Evolutionary conservation across 2,113 vertebrate genomes (phyloP).

Genomic region (Cyanoramphus novaezelandiae): DNA sequence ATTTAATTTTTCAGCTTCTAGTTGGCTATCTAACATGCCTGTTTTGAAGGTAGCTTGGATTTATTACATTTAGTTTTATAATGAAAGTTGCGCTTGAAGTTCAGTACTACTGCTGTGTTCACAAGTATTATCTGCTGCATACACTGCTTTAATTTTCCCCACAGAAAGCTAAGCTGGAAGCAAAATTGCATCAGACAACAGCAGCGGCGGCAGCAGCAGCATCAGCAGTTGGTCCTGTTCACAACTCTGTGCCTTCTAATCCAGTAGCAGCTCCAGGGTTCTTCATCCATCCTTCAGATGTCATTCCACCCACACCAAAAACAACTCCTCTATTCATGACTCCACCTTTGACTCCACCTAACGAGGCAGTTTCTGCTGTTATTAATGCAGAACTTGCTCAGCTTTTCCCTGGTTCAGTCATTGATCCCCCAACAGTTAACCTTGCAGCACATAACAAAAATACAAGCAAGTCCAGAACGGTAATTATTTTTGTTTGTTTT

Average conservation of each 20-base stretch:
- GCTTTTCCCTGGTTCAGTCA: conserved; percentile 94
- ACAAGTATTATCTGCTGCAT: conserved; percentile 40
- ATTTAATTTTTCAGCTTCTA: not conserved
- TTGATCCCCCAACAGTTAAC: conserved; percentile 91
- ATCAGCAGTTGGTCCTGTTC: conserved; percentile 88
- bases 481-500: conserved; percentile 69
- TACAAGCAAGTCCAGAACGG: conserved; percentile 89
- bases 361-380: conserved; percentile 93
- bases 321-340: conserved; percentile 99
- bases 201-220: conserved; percentile 83
- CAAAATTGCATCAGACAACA: conserved; percentile 98
- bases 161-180: conserved; percentile 98
- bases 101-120: not conserved
- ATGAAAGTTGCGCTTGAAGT: not conserved
- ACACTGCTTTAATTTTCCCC: conserved; percentile 57
- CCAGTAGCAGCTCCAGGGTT: conserved; percentile 90
- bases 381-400: conserved; percentile 96
- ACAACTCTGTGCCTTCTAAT: conserved; percentile 96
- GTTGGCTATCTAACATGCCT: not conserved
- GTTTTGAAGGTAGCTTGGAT: not conserved
- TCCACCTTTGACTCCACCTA: conserved; percentile 95
- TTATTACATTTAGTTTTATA: not conserved
- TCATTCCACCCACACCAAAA: conserved; percentile 98
- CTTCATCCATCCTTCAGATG: conserved; percentile 97
- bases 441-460: conserved; percentile 92